These are phyloP conservation scores for Cygnus atratus DNA, from an alignment of 2,113 vertebrate genomes.

Conservation along the genomic window DNA sequence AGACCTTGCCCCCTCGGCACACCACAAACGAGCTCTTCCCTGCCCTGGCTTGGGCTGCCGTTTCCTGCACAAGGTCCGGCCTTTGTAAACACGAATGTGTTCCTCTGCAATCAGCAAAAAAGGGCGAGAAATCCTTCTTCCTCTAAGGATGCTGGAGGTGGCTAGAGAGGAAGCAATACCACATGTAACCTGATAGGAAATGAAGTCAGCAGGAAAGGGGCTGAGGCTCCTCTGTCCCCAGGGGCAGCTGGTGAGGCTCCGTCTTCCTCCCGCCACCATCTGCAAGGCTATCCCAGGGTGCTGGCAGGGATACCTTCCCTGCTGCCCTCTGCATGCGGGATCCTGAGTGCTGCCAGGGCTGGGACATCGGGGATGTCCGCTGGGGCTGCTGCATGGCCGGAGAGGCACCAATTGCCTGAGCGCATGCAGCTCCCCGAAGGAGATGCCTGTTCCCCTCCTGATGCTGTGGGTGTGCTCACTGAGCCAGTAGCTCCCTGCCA, in stretches of 20 bases:
- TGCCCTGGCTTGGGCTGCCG: background rate
- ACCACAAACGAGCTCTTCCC: background rate
- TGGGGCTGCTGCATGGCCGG: too few relatives aligned
- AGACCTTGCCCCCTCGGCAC: background rate
- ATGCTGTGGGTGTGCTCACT: background rate
- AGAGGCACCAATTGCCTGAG: background rate
- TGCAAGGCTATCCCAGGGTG: background rate
- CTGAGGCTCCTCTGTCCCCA: background rate
- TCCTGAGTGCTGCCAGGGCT: fast-evolving
- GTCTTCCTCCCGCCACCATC: background rate
- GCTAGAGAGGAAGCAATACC: conserved; percentile 21
- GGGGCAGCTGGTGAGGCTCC: background rate
- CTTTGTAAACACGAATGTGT: background rate
- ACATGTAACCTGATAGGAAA: background rate
- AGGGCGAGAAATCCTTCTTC: conserved; percentile 16
- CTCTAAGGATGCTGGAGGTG: conserved; percentile 22
- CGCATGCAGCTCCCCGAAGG: fast-evolving
- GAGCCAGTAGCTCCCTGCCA: conserved; percentile 13
- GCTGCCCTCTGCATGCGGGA: background rate
- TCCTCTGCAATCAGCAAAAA: background rate
- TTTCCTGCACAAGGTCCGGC: background rate
- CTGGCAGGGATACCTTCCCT: background rate
- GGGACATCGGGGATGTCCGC: fast-evolving
- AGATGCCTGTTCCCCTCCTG: background rate
- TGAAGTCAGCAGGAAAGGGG: conserved; percentile 51